Evolutionary conservation across 2,113 vertebrate genomes (phyloP).

Genomic region (Nesoenas mayeri): DNA sequence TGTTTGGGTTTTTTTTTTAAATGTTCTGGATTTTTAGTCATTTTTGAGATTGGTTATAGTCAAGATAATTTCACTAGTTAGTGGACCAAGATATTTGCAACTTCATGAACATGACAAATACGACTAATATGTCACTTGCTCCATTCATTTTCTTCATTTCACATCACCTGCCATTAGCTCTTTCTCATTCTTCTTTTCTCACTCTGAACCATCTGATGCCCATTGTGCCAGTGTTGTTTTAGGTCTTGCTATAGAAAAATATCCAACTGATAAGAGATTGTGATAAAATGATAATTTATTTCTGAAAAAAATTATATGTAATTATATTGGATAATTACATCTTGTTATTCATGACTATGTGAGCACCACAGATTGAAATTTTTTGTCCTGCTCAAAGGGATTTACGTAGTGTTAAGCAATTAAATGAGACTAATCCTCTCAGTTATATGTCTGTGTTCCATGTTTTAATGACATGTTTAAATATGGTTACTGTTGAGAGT

Average conservation of each 20-base stretch:
- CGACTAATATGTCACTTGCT: background rate
- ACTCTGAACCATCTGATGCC: background rate
- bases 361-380: background rate
- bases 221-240: background rate
- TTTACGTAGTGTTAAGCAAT: constrained; percentile 8
- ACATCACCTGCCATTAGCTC: background rate
- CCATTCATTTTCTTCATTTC: background rate
- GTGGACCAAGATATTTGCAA: background rate
- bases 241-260: background rate
- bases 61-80: background rate
- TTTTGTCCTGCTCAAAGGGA: background rate
- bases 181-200: background rate
- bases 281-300: background rate
- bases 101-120: background rate
- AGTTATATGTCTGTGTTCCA: background rate
- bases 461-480: background rate
- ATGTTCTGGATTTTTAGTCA: background rate
- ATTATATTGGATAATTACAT: constrained; percentile 56
- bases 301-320: background rate
- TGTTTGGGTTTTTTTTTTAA: background rate
- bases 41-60: background rate
- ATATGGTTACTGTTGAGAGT: background rate
- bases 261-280: background rate
- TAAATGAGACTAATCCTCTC: background rate
- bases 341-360: constrained; percentile 23